These are phyloP conservation scores for Operophtera brumata DNA, from an alignment of 2,888 invertebrate genomes.

Conservation along the genomic window DNA sequence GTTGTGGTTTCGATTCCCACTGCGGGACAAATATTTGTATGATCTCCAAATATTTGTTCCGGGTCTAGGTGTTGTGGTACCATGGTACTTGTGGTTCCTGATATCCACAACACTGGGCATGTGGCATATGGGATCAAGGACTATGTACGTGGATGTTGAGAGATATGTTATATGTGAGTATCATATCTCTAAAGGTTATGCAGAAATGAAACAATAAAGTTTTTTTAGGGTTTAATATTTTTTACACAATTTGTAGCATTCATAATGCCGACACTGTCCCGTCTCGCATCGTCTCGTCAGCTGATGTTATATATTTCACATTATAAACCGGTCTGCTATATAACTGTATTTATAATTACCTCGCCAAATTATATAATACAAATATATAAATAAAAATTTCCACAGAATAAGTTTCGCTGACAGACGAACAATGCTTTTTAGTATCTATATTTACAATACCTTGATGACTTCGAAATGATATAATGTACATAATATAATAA, in stretches of 20 bases:
- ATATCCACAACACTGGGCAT: too few species aligned
- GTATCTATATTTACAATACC: constrained; percentile 77
- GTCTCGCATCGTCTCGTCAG: constrained; percentile 63
- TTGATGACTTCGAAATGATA: constrained; percentile 77
- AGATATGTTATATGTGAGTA: background rate
- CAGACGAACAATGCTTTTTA: constrained; percentile 62
- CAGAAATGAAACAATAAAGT: constrained; percentile 64
- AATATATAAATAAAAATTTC: constrained; percentile 69
- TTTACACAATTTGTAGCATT: constrained; percentile 82
- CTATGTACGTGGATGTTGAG: background rate
- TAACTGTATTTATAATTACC: constrained; percentile 37
- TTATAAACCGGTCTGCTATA: constrained; percentile 62
- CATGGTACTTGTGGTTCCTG: too few species aligned
- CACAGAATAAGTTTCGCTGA: constrained; percentile 61
- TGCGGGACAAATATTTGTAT: too few species aligned
- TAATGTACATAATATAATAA: constrained; percentile 76
- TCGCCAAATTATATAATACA: constrained; percentile 72
- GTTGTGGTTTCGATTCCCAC: too few species aligned
- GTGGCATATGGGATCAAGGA: too few species aligned
- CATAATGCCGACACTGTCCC: constrained; percentile 78
- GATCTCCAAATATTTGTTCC: too few species aligned
- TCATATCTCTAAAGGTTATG: constrained; percentile 10
- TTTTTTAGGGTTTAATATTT: constrained; percentile 81
- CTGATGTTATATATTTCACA: constrained; percentile 39
- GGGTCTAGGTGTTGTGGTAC: too few species aligned